Evolutionary conservation across 37 sponge, comb jelly and placozoan species (phyloP).

Genomic region (Trichoplax adhaerens): DNA sequence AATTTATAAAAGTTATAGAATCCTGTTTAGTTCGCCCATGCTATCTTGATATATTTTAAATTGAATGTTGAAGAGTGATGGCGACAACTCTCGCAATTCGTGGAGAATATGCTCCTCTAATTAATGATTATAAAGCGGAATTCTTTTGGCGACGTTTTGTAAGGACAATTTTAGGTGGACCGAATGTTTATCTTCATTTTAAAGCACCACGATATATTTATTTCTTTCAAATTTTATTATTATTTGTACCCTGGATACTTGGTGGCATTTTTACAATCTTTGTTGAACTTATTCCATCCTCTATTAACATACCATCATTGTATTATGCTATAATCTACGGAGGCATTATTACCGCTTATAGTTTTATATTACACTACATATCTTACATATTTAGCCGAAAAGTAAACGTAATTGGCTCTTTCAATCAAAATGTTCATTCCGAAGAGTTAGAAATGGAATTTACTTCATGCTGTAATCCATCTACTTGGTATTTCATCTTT

Average conservation of each 20-base stretch:
- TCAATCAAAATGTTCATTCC: too few relatives aligned
- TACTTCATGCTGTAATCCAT: slow-evolving; percentile 10
- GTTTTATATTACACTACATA: too few relatives aligned
- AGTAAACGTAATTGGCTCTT: too few relatives aligned
- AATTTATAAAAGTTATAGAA: too few relatives aligned
- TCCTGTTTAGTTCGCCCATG: too few relatives aligned
- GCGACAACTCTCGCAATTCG: too few relatives aligned
- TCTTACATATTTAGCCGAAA: too few relatives aligned
- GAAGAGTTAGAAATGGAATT: too few relatives aligned
- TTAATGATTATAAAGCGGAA: slow-evolving; percentile 33
- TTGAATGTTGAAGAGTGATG: too few relatives aligned
- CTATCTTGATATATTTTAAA: too few relatives aligned
- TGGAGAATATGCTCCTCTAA: slow-evolving; percentile 14
- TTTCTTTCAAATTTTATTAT: slow-evolving; percentile 18
- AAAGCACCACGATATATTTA: slow-evolving; percentile 24
- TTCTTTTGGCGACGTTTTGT: slow-evolving; percentile 22
- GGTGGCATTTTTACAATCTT: slow-evolving; percentile 24
- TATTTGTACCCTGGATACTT: slow-evolving; percentile 20
- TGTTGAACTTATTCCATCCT: slow-evolving; percentile 12
- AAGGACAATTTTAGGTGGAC: slow-evolving; percentile 34
- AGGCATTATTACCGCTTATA: too few relatives aligned
- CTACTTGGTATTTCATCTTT: slow-evolving; percentile 29
- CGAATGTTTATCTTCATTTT: slow-evolving; percentile 5
- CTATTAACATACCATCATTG: slow-evolving; percentile 19
- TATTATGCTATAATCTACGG: slow-evolving; percentile 16